Conservation (phyloP, 2,113 vertebrate genomes). For the Deroptyus accipitrinus region DNA sequence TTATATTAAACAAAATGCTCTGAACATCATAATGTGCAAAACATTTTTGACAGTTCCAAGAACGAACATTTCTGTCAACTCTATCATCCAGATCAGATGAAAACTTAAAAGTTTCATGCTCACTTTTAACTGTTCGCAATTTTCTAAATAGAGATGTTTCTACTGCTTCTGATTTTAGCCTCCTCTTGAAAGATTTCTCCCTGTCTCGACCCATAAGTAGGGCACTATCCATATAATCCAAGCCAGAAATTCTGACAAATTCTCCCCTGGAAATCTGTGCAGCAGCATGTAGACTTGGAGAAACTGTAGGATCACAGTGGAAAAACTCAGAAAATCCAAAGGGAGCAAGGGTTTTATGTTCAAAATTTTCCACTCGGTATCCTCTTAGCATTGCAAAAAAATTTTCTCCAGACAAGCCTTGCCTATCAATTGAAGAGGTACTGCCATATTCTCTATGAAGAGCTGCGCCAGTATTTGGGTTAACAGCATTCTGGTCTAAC, state of each 20-base stretch:
- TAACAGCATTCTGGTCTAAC: constrained; percentile 91
- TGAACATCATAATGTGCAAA: constrained; percentile 98
- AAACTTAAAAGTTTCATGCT: constrained; percentile 87
- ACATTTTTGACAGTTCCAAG: constrained; percentile 90
- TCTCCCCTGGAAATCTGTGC: constrained; percentile 92
- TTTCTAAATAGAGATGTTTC: constrained; percentile 92
- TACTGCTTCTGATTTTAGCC: constrained; percentile 86
- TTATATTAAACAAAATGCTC: constrained; percentile 94
- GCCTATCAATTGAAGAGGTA: constrained; percentile 95
- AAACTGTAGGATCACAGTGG: constrained; percentile 83
- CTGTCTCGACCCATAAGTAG: constrained; percentile 84
- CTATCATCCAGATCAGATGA: constrained; percentile 85
- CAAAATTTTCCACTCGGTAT: constrained; percentile 84
- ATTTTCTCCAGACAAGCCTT: constrained; percentile 87
- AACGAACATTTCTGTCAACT: constrained; percentile 73
- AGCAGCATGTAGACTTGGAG: constrained; percentile 91
- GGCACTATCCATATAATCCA: constrained; percentile 87
- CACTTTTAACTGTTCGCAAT: constrained; percentile 89
- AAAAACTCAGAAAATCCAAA: constrained; percentile 87
- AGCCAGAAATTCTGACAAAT: constrained; percentile 87
- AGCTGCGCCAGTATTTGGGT: constrained; percentile 94
- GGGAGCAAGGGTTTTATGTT: constrained; percentile 81
- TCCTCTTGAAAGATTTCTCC: constrained; percentile 89
- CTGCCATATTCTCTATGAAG: constrained; percentile 95
- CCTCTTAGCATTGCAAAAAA: constrained; percentile 92